phyloP scores from a whole-genome alignment of 2,888 invertebrate species.

The Chelonus formosanus region DNA sequence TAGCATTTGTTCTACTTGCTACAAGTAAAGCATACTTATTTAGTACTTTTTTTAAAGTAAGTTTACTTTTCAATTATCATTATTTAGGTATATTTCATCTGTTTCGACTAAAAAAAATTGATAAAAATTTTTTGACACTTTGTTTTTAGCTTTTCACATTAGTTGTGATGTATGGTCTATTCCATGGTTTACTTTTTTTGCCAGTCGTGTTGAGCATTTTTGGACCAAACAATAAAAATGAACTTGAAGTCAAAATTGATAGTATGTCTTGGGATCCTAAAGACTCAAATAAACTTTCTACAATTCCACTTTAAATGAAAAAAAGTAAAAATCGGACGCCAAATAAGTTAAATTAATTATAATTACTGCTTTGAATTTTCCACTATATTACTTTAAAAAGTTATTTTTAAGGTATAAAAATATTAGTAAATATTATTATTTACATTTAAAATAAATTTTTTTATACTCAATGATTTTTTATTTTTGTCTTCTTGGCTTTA shows the following conservation, averaged over 20 bases:
- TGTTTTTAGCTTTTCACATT: conserved; percentile 65
- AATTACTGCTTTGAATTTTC: too few species aligned
- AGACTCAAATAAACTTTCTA: conserved; percentile 42
- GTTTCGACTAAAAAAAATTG: background rate
- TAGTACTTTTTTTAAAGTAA: conserved; percentile 68
- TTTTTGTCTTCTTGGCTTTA: conserved; percentile 51
- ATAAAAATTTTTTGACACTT: background rate
- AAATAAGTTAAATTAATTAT: too few species aligned
- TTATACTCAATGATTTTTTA: background rate
- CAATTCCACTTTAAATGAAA: conserved; percentile 38
- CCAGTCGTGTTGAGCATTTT: conserved; percentile 66
- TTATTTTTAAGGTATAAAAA: too few species aligned
- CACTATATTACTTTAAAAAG: too few species aligned
- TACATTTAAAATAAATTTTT: background rate
- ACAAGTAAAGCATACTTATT: conserved; percentile 67
- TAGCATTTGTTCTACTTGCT: conserved; percentile 66
- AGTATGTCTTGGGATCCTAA: conserved; percentile 35
- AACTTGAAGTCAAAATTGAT: conserved; percentile 28
- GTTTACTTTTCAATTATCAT: background rate
- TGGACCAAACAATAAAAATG: conserved; percentile 58
- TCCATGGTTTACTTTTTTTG: conserved; percentile 67
- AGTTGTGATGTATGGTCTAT: conserved; percentile 67
- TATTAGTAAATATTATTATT: too few species aligned
- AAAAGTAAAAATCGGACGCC: background rate
- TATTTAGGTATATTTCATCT: too few species aligned